Evolutionary conservation across 2,113 vertebrate genomes (phyloP).

Genomic region (Crotalus tigris): DNA sequence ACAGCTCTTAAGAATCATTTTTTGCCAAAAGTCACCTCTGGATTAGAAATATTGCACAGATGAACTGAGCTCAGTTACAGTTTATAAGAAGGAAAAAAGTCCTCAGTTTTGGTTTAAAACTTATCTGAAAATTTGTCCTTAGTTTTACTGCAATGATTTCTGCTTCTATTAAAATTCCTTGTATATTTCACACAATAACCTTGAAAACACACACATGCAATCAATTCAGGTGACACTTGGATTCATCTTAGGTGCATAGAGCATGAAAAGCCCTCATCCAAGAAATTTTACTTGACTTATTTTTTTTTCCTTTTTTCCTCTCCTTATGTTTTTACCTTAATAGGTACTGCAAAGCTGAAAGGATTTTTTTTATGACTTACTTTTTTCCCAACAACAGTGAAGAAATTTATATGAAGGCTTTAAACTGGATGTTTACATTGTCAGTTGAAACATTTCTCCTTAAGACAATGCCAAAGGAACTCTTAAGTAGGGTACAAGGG

Average conservation of each 20-base stretch:
- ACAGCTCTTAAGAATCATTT: neutral
- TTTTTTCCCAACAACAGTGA: neutral
- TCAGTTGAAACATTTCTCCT: neutral
- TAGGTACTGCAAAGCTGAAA: neutral
- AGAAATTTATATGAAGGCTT: conserved; percentile 3
- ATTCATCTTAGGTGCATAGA: neutral
- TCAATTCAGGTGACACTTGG: neutral
- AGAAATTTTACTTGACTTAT: neutral
- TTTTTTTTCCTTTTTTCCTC: neutral
- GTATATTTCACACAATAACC: neutral
- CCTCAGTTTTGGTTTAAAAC: neutral
- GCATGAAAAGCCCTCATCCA: neutral
- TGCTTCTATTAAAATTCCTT: neutral
- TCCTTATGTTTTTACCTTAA: neutral
- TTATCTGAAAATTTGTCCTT: neutral
- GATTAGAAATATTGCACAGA: neutral
- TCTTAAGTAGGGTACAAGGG: neutral
- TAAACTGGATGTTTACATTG: neutral
- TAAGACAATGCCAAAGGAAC: neutral
- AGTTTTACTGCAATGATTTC: neutral
- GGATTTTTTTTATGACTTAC: neutral
- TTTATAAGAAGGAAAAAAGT: neutral
- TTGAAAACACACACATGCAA: neutral
- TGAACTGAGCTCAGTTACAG: neutral
- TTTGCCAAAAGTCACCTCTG: neutral